phyloP scores from a whole-genome alignment of 64 coral and sea anemone species.

The Pachyseris speciosa region DNA sequence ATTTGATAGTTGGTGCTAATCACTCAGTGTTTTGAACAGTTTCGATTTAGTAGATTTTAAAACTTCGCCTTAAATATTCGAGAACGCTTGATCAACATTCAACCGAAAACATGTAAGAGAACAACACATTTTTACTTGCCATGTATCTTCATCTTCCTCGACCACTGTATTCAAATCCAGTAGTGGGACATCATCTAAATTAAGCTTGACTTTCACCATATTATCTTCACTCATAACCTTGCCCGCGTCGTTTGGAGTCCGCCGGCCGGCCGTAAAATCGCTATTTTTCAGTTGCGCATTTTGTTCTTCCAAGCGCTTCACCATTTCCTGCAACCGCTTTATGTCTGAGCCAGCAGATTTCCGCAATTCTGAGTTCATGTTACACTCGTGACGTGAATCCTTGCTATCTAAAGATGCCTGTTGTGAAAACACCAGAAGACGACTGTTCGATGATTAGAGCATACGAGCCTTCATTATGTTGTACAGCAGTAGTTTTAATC shows the following conservation, averaged over 20 bases:
- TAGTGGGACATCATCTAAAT: constrained; percentile 87
- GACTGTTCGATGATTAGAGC: too few species aligned
- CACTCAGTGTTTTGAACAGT: not conserved
- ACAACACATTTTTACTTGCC: constrained; percentile 44
- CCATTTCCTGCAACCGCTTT: constrained; percentile 85
- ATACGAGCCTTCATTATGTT: too few species aligned
- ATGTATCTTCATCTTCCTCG: constrained; percentile 91
- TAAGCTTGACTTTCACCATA: constrained; percentile 65
- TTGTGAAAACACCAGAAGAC: too few species aligned
- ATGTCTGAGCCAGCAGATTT: constrained; percentile 94
- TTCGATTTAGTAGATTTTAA: not conserved
- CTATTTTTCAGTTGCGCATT: constrained; percentile 67
- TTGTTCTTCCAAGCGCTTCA: constrained; percentile 77
- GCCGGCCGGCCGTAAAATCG: constrained; percentile 37
- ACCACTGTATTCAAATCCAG: constrained; percentile 77
- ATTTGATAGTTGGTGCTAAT: not conserved
- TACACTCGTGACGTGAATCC: constrained; percentile 28
- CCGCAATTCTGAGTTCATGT: constrained; percentile 67
- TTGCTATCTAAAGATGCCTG: not conserved
- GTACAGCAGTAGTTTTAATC: too few species aligned
- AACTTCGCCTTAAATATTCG: too few species aligned
- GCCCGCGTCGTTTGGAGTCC: not conserved
- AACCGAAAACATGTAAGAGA: not conserved
- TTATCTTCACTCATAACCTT: not conserved
- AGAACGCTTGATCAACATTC: too few species aligned